Evolutionary conservation across 2,113 vertebrate species (phyloP).

Genomic region (Mohoua ochrocephala): DNA sequence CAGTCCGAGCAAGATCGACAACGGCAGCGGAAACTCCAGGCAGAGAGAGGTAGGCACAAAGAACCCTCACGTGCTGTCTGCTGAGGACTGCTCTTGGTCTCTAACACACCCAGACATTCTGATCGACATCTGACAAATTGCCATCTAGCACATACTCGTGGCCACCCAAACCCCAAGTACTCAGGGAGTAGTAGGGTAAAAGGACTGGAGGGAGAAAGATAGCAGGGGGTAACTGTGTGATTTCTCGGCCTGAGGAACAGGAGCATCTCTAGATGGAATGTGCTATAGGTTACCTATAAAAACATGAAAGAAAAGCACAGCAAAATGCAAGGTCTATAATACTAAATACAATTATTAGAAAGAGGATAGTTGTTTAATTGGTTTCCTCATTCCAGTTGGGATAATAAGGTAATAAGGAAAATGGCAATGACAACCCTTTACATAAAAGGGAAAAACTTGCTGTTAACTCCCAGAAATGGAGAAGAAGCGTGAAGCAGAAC

Average conservation of each 20-base stretch:
- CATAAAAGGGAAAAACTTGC: background rate
- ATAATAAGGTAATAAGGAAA: background rate
- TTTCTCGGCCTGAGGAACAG: background rate
- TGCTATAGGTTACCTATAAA: background rate
- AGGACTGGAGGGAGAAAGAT: background rate
- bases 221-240: background rate
- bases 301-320: background rate
- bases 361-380: background rate
- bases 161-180: background rate
- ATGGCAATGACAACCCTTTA: background rate
- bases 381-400: background rate
- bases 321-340: background rate
- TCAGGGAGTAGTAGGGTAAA: background rate
- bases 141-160: background rate
- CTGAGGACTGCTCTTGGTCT: background rate
- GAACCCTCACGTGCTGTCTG: fast-evolving
- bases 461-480: slow-evolving; percentile 77
- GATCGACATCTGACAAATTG: background rate
- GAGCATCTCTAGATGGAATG: background rate
- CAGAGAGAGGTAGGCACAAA: slow-evolving; percentile 75
- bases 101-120: background rate
- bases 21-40: slow-evolving; percentile 84
- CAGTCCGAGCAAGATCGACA: slow-evolving; percentile 86
- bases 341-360: background rate
- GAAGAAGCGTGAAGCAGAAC: slow-evolving; percentile 87